These are phyloP conservation scores for Clavelina lepadiformis DNA, from an alignment of 23 tunicate genomes.

Conservation along the genomic window DNA sequence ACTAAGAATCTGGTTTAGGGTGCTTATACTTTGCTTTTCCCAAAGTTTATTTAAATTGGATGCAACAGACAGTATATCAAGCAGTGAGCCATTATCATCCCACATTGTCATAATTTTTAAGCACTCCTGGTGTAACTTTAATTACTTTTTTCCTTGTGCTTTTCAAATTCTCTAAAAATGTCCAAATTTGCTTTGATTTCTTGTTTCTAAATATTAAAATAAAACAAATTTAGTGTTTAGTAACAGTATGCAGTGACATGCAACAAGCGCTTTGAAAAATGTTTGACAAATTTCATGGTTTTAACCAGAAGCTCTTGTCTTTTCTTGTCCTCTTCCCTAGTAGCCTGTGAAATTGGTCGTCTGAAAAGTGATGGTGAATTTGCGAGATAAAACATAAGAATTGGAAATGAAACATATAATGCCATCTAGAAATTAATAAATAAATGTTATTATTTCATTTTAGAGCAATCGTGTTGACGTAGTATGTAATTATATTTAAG, in stretches of 20 bases:
- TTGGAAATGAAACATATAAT: slow-evolving; percentile 41
- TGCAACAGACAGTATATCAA: too few relatives aligned
- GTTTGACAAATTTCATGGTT: neutral
- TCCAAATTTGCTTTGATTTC: slow-evolving; percentile 7
- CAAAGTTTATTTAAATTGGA: slow-evolving; percentile 24
- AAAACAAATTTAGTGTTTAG: neutral
- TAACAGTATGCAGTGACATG: neutral
- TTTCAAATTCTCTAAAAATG: slow-evolving; percentile 21
- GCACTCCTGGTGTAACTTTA: neutral
- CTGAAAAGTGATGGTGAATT: slow-evolving; percentile 35
- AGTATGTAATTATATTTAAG: too few relatives aligned
- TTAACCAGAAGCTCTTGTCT: neutral
- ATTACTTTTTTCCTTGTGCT: neutral
- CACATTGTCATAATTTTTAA: too few relatives aligned
- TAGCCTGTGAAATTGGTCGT: slow-evolving; percentile 5
- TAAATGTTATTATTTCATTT: too few relatives aligned
- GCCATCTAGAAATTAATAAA: slow-evolving; percentile 23
- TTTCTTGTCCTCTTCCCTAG: neutral
- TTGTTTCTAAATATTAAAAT: slow-evolving; percentile 13
- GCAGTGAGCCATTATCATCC: too few relatives aligned
- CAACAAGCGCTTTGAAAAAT: neutral
- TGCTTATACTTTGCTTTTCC: slow-evolving; percentile 5
- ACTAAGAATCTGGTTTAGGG: slow-evolving; percentile 4
- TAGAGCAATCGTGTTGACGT: too few relatives aligned
- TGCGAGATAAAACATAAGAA: slow-evolving; percentile 32